A percentile compares a stretch with the other conserved stretches of the same genome.
Conservation (phyloP, 2,888 invertebrate species). For the Lysandra bellargus region DNA sequence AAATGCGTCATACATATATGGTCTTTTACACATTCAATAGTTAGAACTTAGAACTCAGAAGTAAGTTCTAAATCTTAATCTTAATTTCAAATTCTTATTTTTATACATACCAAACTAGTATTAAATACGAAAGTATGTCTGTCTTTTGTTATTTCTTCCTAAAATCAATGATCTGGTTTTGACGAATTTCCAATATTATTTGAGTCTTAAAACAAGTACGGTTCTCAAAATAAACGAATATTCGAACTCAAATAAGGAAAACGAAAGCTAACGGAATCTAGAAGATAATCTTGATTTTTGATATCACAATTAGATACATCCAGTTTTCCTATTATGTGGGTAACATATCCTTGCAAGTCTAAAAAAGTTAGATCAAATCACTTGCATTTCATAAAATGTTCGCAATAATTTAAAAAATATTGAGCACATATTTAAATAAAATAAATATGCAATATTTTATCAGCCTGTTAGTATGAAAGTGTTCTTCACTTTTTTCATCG, state of each 20-base stretch:
- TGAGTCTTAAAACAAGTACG: no score
- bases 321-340: background rate
- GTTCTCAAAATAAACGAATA: background rate
- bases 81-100: no score
- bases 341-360: background rate
- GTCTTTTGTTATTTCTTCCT: no score
- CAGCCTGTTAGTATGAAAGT: background rate
- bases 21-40: background rate
- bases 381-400: background rate
- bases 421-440: background rate
- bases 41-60: background rate
- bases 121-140: no score
- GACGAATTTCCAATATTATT: no score
- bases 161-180: no score
- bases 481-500: background rate
- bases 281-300: background rate
- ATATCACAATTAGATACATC: background rate
- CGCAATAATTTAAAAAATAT: background rate
- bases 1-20: background rate
- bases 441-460: constrained; percentile 4
- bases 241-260: background rate
- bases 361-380: background rate
- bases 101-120: no score
- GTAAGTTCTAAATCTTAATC: no score
- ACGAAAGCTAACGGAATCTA: background rate